Conservation (phyloP, 2,888 invertebrate genomes). For the Ephialtes manifestator region DNA sequence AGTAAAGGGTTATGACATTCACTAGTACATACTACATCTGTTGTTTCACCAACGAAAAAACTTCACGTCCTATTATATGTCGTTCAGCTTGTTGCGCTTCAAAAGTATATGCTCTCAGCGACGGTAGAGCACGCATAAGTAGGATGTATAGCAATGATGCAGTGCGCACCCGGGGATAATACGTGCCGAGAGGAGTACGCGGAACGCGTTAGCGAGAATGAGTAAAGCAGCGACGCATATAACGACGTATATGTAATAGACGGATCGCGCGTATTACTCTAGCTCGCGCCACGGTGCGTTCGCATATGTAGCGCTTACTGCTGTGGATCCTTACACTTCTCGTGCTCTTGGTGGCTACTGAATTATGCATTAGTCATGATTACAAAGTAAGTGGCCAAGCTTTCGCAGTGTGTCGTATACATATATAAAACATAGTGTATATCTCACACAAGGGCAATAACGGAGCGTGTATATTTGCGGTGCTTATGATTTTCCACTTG, state of each 20-base stretch:
- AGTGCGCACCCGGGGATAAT: slow-evolving; percentile 20
- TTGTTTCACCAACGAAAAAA: neutral
- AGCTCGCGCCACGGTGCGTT: slow-evolving; percentile 54
- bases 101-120: neutral
- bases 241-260: slow-evolving; percentile 38
- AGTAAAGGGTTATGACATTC: too few relatives aligned
- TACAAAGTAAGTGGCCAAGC: slow-evolving; percentile 82
- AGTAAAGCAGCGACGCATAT: slow-evolving; percentile 30
- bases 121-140: neutral
- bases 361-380: slow-evolving; percentile 83
- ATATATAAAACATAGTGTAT: slow-evolving; percentile 35
- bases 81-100: neutral
- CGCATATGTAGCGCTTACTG: slow-evolving; percentile 56
- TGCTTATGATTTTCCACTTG: slow-evolving; percentile 83
- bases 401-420: slow-evolving; percentile 74
- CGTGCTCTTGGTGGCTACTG: slow-evolving; percentile 71
- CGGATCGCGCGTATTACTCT: slow-evolving; percentile 56
- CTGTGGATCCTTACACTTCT: slow-evolving; percentile 47
- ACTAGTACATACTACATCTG: too few relatives aligned
- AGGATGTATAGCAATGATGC: neutral
- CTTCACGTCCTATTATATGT: neutral
- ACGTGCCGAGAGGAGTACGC: slow-evolving; percentile 10
- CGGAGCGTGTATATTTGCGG: slow-evolving; percentile 80
- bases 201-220: slow-evolving; percentile 40
- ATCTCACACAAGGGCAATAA: slow-evolving; percentile 75